Evolutionary conservation across 23 tunicate genomes (phyloP).

Genomic region (Phallusia fumigata): DNA sequence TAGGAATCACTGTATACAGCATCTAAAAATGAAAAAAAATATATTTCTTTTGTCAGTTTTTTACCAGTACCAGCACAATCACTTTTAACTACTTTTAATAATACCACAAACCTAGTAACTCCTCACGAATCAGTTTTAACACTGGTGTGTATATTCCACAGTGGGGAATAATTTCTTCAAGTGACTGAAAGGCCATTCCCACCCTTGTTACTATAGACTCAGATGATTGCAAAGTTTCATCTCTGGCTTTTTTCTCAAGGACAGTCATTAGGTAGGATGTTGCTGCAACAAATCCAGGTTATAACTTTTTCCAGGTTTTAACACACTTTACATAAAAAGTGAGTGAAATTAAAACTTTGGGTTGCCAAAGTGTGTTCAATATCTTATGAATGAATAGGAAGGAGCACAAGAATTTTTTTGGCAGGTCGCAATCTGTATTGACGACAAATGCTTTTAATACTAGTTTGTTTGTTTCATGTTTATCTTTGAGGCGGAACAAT

Average conservation of each 20-base stretch:
- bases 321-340: too few relatives aligned
- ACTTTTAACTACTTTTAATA: not conserved
- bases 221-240: constrained; percentile 43
- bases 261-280: constrained; percentile 76
- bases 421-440: too few relatives aligned
- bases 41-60: not conserved
- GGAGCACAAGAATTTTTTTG: too few relatives aligned
- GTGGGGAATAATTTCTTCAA: constrained; percentile 80
- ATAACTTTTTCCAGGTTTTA: too few relatives aligned
- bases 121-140: constrained; percentile 61
- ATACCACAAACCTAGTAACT: constrained; percentile 43
- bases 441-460: too few relatives aligned
- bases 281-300: constrained; percentile 52
- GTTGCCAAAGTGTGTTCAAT: too few relatives aligned
- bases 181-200: constrained; percentile 55
- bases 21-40: constrained; percentile 25
- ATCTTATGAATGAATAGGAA: too few relatives aligned
- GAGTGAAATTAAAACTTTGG: too few relatives aligned
- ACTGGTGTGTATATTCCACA: constrained; percentile 95
- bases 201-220: constrained; percentile 39
- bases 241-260: constrained; percentile 58
- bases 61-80: not conserved
- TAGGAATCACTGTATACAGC: constrained; percentile 87
- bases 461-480: too few relatives aligned
- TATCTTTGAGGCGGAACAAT: too few relatives aligned